Conservation (phyloP, 2,888 invertebrate species). For the Trissolcus brochymenae region DNA sequence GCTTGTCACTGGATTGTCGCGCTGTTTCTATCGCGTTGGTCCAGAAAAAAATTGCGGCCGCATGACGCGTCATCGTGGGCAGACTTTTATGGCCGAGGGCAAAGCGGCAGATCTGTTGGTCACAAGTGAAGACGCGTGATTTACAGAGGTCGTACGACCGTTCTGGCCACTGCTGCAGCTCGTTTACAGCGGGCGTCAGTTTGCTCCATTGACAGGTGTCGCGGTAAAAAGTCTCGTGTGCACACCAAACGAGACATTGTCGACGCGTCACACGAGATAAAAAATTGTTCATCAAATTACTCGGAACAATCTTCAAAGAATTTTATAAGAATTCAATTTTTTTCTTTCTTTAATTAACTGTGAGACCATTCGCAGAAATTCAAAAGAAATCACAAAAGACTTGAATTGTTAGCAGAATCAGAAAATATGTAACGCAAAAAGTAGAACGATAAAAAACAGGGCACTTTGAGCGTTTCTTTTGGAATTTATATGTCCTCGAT, state of each 20-base stretch:
- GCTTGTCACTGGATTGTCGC: constrained; percentile 27
- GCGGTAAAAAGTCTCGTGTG: constrained; percentile 15
- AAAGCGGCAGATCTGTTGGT: constrained; percentile 39
- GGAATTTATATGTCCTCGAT: no score
- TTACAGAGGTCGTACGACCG: constrained; percentile 47
- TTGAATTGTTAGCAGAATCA: no score
- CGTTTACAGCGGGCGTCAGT: constrained; percentile 47
- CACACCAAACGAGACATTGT: constrained; percentile 27
- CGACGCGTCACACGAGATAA: constrained; percentile 21
- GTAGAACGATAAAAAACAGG: no score
- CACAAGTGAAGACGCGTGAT: constrained; percentile 47
- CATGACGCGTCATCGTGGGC: constrained; percentile 35
- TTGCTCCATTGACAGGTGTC: constrained; percentile 52
- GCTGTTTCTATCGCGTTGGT: background rate
- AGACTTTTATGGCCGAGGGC: constrained; percentile 38
- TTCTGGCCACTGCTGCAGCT: constrained; percentile 38
- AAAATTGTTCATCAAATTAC: constrained; percentile 37
- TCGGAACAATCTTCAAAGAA: constrained; percentile 9
- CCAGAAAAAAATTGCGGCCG: background rate
- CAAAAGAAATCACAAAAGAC: no score
- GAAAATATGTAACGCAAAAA: no score
- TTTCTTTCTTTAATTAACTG: no score
- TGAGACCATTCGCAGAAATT: no score
- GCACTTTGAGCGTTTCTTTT: no score
- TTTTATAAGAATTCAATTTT: no score